A percentile compares a stretch with the other conserved stretches of the same genome.
Conservation (phyloP, 1,140 invertebrate species). For the Aleiodes sp. region DNA sequence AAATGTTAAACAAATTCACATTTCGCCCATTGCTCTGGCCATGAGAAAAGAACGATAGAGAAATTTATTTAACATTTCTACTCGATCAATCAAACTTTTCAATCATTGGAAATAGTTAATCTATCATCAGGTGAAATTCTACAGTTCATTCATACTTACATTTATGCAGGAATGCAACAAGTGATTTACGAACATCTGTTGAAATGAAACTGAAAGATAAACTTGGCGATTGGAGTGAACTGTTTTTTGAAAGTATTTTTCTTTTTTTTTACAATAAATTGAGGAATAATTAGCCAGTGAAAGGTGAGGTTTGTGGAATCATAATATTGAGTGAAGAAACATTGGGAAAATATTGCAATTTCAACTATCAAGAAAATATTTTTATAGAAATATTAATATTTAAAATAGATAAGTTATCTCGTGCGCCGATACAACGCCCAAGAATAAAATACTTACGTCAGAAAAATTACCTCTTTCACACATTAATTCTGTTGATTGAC, state of each 20-base stretch:
- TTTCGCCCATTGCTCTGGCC: slow-evolving; percentile 15
- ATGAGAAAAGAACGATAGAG: slow-evolving; percentile 16
- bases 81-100: background rate
- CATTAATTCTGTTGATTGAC: slow-evolving; percentile 22
- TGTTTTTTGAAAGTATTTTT: too few species aligned
- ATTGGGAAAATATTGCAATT: background rate
- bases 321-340: background rate
- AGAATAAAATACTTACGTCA: slow-evolving; percentile 61
- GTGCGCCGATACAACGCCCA: slow-evolving; percentile 63
- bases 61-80: slow-evolving; percentile 9
- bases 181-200: slow-evolving; percentile 7
- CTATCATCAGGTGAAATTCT: background rate
- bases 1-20: background rate
- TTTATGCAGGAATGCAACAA: background rate
- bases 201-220: background rate
- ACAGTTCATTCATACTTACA: slow-evolving; percentile 24
- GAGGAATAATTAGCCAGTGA: background rate
- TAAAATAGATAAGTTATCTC: slow-evolving; percentile 41
- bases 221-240: slow-evolving; percentile 2
- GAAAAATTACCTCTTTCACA: slow-evolving; percentile 11
- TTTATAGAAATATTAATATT: slow-evolving; percentile 13
- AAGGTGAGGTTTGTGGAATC: background rate
- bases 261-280: background rate
- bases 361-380: background rate
- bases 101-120: background rate